Conservation (phyloP, 2,888 invertebrate species). For the Zeuzera pyrina region DNA sequence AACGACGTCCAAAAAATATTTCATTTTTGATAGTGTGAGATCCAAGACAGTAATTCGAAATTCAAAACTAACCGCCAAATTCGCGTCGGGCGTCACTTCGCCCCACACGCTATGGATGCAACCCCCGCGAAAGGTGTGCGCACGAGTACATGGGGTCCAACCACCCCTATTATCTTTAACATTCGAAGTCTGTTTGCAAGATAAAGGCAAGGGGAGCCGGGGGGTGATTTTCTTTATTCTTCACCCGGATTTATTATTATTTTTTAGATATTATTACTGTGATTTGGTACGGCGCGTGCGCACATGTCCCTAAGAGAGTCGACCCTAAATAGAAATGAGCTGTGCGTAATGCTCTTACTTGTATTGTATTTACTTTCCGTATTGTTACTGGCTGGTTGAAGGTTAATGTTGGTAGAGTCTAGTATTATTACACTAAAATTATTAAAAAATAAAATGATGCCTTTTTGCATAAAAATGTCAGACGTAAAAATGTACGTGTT, state of each 20-base stretch:
- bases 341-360: conserved; percentile 59
- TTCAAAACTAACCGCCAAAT: conserved; percentile 61
- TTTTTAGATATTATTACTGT: conserved; percentile 73
- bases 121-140: conserved; percentile 68
- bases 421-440: conserved; percentile 25
- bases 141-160: conserved; percentile 38
- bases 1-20: no score
- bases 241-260: conserved; percentile 73
- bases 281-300: conserved; percentile 63
- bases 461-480: no score
- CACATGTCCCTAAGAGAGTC: conserved; percentile 59
- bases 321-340: conserved; percentile 40
- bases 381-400: conserved; percentile 59
- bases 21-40: no score
- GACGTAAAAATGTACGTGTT: no score
- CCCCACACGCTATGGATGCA: conserved; percentile 35
- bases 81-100: conserved; percentile 36
- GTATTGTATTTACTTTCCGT: conserved; percentile 40
- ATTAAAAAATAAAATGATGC: not conserved
- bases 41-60: conserved; percentile 31
- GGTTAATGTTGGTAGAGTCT: conserved; percentile 55
- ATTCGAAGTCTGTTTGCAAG: conserved; percentile 71
- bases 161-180: conserved; percentile 71
- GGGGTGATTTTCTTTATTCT: conserved; percentile 73
- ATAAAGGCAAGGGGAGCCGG: conserved; percentile 68